Base-by-base conservation (phyloP, 2,113 vertebrate species). In the Lagopus muta region DNA sequence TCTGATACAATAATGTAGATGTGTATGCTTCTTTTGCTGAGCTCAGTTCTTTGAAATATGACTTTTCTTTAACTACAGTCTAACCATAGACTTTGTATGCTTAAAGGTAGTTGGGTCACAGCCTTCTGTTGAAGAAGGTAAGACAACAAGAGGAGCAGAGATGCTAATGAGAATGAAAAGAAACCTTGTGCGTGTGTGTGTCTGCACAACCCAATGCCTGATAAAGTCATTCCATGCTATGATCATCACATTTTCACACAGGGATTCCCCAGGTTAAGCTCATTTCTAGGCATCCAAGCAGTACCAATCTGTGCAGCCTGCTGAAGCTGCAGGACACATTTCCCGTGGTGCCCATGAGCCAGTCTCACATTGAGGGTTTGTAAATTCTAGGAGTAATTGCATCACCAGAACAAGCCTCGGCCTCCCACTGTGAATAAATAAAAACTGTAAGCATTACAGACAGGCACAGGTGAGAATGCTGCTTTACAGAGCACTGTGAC, bases 241-340 rank as follows among this genome's bases (percentile, higher is more conserved):
- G 9, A 7, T 24, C 34, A 10, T 14, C 8, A 1, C 2, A 3
- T 25, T 42, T 66, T 13, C 36, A 10, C 1, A 2, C 22, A 30
- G 64, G 36, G 30, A 5, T 61, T 43, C 18, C 28, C 40, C 18
- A 6, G 19, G 6, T 42, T 21, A 32, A 60, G 43, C 25, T 20
- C 0, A 0, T 45, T 22, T 42, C 32, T 30, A 58, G 32, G 16
- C 34, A 8, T 28, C 47, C 40, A 16, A 38, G 22, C 34, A 55
- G 43, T 17, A 16, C n/a, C 0, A 3, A 11, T 8, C 20, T 2
- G 28, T 1, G 9, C 22, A 3, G 55, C 22, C 0, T 1, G 10
- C 12, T 13, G 22, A 28, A n/a, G 12, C 60, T 64, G 24, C 28
- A 0, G 1, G 42, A 11, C 13, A 8, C 10, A 1, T 55, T 57